phyloP scores from a whole-genome alignment of 2,113 vertebrate species.

The Himantopus leucocephalus region DNA sequence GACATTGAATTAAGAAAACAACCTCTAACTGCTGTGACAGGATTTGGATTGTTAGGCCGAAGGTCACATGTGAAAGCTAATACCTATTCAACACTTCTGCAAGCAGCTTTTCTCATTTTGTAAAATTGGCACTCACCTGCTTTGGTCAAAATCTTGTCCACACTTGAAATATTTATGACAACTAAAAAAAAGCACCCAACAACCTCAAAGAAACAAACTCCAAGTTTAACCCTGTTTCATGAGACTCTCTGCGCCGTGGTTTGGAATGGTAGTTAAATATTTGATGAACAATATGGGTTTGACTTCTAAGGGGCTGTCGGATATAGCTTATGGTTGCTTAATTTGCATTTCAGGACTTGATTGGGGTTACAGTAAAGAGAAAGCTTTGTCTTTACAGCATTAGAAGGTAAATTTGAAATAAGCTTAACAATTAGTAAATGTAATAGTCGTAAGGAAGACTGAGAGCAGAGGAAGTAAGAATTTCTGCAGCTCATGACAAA shows the following conservation, averaged over 20 bases:
- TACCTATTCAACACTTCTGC: slow-evolving; percentile 80
- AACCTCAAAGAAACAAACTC: slow-evolving; percentile 27
- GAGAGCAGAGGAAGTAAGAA: slow-evolving; percentile 60
- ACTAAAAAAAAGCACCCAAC: slow-evolving; percentile 15
- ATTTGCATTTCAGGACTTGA: slow-evolving; percentile 4
- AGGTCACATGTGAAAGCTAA: slow-evolving; percentile 82
- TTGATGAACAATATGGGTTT: not conserved
- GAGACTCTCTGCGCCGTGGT: slow-evolving; percentile 2
- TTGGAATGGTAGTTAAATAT: slow-evolving; percentile 37
- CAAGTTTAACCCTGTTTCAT: slow-evolving; percentile 72
- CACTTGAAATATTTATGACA: slow-evolving; percentile 63
- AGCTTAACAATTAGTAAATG: slow-evolving; percentile 68
- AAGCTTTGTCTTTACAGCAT: slow-evolving; percentile 12
- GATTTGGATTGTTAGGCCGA: slow-evolving; percentile 82
- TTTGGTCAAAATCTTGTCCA: slow-evolving; percentile 46
- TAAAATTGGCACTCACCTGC: slow-evolving; percentile 65
- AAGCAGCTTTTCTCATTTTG: slow-evolving; percentile 48
- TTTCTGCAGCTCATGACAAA: slow-evolving; percentile 79
- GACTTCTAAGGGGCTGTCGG: slow-evolving; percentile 5
- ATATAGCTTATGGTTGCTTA: not conserved
- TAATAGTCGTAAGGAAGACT: slow-evolving; percentile 60
- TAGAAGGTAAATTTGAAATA: slow-evolving; percentile 41
- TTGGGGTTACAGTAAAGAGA: not conserved
- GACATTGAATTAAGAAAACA: slow-evolving; percentile 70
- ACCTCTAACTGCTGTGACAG: slow-evolving; percentile 76